Percentiles rank a stretch among this genome's conserved stretches.
Conservation (phyloP, 2,888 invertebrate genomes). For the Tinea semifulvella region DNA sequence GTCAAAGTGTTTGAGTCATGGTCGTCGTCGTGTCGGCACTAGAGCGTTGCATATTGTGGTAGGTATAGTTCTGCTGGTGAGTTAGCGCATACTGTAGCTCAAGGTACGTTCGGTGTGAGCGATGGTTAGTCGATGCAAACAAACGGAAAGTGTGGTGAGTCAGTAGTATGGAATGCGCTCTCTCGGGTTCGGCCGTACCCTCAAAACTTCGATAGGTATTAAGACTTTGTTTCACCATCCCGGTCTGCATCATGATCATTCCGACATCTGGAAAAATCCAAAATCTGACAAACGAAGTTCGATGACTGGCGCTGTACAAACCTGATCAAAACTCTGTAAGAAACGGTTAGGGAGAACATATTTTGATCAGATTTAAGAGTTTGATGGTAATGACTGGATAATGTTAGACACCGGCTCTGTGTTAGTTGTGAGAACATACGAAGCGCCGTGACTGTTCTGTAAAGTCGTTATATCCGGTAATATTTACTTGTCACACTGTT, state of each 20-base stretch:
- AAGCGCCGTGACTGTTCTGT: constrained; percentile 49
- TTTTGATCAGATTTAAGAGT: not conserved
- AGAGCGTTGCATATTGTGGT: not conserved
- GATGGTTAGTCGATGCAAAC: constrained; percentile 62
- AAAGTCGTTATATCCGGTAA: constrained; percentile 54
- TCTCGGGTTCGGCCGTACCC: constrained; percentile 74
- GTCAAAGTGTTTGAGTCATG: no score
- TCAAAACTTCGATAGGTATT: constrained; percentile 81
- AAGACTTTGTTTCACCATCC: constrained; percentile 92
- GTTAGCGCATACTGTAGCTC: constrained; percentile 58
- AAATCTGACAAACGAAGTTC: constrained; percentile 62
- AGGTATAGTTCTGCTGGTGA: constrained; percentile 25
- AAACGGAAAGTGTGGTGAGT: constrained; percentile 57
- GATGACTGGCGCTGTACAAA: not conserved
- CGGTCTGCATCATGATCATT: constrained; percentile 97
- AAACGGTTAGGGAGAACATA: constrained; percentile 27
- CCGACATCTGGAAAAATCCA: constrained; percentile 91
- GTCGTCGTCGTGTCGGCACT: no score
- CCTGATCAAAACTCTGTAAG: constrained; percentile 1
- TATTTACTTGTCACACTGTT: constrained; percentile 45
- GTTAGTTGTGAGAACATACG: constrained; percentile 42
- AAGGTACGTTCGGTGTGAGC: constrained; percentile 42
- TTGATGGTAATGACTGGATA: not conserved
- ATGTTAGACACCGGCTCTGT: not conserved
- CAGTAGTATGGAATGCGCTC: constrained; percentile 51